Conservation (phyloP, 2,113 vertebrate genomes). For the Epinephelus lanceolatus region DNA sequence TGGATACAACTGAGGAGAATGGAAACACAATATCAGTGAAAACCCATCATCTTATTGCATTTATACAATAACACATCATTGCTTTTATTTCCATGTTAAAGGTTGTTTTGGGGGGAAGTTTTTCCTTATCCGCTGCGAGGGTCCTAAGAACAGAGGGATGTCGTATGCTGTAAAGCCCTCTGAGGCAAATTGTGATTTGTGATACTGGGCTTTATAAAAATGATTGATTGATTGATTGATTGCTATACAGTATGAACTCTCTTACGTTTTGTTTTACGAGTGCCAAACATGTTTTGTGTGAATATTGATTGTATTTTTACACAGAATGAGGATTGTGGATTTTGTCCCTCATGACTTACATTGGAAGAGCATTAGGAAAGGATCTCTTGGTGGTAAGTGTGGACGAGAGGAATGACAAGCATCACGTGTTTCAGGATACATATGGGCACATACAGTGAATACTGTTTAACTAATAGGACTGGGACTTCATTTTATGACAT, state of each 20-base stretch:
- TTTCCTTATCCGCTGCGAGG: too few relatives aligned
- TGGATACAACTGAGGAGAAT: conserved; percentile 79
- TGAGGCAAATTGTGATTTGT: too few relatives aligned
- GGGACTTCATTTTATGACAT: too few relatives aligned
- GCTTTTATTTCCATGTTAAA: too few relatives aligned
- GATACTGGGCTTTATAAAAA: too few relatives aligned
- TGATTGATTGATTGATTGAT: too few relatives aligned
- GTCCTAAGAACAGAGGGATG: too few relatives aligned
- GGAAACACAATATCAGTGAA: background rate
- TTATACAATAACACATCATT: background rate
- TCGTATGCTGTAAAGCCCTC: too few relatives aligned
- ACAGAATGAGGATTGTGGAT: background rate
- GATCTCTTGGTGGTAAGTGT: background rate
- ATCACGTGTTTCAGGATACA: background rate
- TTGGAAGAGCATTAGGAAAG: background rate
- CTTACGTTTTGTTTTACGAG: background rate
- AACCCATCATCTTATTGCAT: background rate
- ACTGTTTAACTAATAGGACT: too few relatives aligned
- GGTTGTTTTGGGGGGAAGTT: too few relatives aligned
- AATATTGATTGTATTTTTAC: background rate
- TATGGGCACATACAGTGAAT: too few relatives aligned
- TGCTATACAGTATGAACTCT: background rate
- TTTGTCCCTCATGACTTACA: background rate
- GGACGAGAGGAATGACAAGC: background rate
- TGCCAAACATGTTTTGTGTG: background rate